phyloP scores from a whole-genome alignment of 2,888 invertebrate species.

The Lithosia quadra region DNA sequence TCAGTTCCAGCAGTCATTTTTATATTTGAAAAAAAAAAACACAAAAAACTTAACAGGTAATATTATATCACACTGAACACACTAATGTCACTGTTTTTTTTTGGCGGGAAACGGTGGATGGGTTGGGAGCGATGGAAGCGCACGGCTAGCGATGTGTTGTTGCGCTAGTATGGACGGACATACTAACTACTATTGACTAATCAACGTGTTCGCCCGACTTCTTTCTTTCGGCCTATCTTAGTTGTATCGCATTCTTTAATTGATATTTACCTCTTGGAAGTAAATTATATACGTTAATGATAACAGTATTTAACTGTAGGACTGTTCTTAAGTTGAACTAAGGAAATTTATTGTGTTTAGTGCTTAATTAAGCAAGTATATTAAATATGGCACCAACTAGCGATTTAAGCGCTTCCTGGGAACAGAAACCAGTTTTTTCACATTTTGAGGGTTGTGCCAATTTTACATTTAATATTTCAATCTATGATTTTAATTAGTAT shows the following conservation, averaged over 20 bases:
- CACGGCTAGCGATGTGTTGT: constrained; percentile 39
- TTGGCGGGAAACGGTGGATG: constrained; percentile 58
- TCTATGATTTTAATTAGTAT: too few species aligned
- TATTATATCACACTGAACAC: constrained; percentile 56
- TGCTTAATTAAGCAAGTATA: not conserved
- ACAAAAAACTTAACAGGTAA: constrained; percentile 35
- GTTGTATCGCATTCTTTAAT: constrained; percentile 31
- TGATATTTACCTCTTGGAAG: constrained; percentile 24
- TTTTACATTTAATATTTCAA: not conserved
- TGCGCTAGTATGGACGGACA: constrained; percentile 29
- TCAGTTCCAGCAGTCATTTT: constrained; percentile 82
- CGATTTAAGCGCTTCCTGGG: not conserved
- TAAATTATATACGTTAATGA: constrained; percentile 43
- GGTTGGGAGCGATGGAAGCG: constrained; percentile 31
- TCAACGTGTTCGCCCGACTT: constrained; percentile 31
- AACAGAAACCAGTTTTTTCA: not conserved
- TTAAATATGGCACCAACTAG: not conserved
- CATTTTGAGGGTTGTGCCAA: not conserved
- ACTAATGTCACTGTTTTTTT: constrained; percentile 41
- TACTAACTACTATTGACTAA: constrained; percentile 45
- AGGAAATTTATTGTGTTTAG: not conserved
- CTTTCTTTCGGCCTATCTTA: constrained; percentile 35
- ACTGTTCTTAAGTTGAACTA: not conserved
- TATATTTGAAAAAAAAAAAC: constrained; percentile 37
- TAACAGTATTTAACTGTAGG: constrained; percentile 24